Conservation (phyloP, 1,140 invertebrate genomes). For the Venturia canescens region DNA sequence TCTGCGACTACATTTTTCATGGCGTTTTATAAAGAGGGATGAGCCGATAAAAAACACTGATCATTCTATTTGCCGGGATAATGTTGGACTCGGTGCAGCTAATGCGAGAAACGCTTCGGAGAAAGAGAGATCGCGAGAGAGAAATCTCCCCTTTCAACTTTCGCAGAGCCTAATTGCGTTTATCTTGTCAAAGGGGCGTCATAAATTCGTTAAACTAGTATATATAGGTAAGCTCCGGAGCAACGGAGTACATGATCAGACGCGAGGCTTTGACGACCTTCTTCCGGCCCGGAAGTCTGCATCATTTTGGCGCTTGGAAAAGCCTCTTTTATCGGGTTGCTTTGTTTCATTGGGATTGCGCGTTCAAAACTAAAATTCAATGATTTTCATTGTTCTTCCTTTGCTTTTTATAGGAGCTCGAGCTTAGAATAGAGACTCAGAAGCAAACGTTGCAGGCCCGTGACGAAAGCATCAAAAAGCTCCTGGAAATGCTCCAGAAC, state of each 20-base stretch:
- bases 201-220: slow-evolving; percentile 66
- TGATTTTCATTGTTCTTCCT: slow-evolving; percentile 48
- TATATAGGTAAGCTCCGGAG: slow-evolving; percentile 55
- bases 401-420: slow-evolving; percentile 85
- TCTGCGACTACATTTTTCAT: no score
- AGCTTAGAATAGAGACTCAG: slow-evolving; percentile 97
- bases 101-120: no score
- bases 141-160: slow-evolving; percentile 59
- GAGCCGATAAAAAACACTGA: no score
- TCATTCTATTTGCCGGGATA: no score
- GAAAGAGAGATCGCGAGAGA: no score
- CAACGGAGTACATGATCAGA: slow-evolving; percentile 1
- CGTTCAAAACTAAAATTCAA: background rate
- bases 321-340: background rate
- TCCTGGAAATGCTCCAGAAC: slow-evolving; percentile 98
- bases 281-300: slow-evolving; percentile 32
- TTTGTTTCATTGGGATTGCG: background rate
- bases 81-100: background rate
- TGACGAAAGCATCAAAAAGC: slow-evolving; percentile 98
- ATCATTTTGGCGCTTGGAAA: background rate
- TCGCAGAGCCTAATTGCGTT: slow-evolving; percentile 67
- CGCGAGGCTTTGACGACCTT: slow-evolving; percentile 38
- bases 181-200: slow-evolving; percentile 65
- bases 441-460: slow-evolving; percentile 97
- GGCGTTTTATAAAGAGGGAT: no score